These are phyloP conservation scores for Drosophila guanche DNA, from an alignment of 1,140 invertebrate species.

Conservation along the genomic window DNA sequence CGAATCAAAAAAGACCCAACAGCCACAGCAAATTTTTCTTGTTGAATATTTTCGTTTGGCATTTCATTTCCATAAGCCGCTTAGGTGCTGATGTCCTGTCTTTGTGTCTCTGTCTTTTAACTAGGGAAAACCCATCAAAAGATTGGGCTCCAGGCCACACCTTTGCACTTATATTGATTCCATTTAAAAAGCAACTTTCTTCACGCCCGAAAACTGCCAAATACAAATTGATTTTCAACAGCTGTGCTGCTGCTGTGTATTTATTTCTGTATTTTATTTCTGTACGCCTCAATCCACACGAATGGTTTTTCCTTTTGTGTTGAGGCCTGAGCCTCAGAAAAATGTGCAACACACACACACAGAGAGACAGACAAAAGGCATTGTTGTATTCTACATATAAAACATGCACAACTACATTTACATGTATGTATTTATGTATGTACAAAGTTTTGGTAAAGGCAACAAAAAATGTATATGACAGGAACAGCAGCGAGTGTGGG, in stretches of 20 bases:
- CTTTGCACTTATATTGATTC: too few species aligned
- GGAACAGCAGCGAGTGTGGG: constrained; percentile 15
- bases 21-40: constrained; percentile 36
- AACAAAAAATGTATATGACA: constrained; percentile 48
- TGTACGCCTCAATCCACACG: constrained; percentile 58
- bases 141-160: too few species aligned
- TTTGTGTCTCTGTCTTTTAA: neutral
- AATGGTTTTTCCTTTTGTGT: constrained; percentile 66
- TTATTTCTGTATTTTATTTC: constrained; percentile 32
- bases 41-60: constrained; percentile 71
- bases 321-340: constrained; percentile 22
- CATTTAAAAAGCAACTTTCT: too few species aligned
- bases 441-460: constrained; percentile 37
- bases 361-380: constrained; percentile 25
- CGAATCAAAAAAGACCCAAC: constrained; percentile 34
- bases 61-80: constrained; percentile 72
- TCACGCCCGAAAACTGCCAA: too few species aligned
- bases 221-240: too few species aligned
- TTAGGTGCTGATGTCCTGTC: constrained; percentile 38
- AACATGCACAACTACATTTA: neutral
- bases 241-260: constrained; percentile 8
- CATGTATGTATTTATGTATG: constrained; percentile 25
- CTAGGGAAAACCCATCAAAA: too few species aligned
- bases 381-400: constrained; percentile 3
- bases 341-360: constrained; percentile 39